Evolutionary conservation across 2,888 invertebrate species (phyloP).

Genomic region (Drosophila recens): DNA sequence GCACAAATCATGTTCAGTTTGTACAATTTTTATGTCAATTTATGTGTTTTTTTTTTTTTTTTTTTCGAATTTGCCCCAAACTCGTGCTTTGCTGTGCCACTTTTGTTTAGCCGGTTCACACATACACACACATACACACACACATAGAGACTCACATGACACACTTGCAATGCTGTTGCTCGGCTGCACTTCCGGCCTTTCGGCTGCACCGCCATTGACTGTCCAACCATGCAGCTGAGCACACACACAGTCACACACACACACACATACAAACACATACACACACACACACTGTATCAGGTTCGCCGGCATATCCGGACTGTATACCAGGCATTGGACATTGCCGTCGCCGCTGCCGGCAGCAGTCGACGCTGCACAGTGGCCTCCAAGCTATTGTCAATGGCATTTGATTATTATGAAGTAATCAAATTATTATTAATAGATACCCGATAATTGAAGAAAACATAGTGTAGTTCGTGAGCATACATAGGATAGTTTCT

Average conservation of each 20-base stretch:
- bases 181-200: constrained; percentile 77
- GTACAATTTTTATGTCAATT: constrained; percentile 78
- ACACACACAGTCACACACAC: constrained; percentile 16
- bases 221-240: constrained; percentile 66
- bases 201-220: constrained; percentile 72
- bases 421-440: too few relatives aligned
- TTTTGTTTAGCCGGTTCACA: constrained; percentile 62
- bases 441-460: too few relatives aligned
- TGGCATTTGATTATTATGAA: too few relatives aligned
- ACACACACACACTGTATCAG: constrained; percentile 54
- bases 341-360: constrained; percentile 33
- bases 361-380: constrained; percentile 35
- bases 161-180: constrained; percentile 66
- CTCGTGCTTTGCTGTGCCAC: constrained; percentile 48
- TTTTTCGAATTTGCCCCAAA: constrained; percentile 22
- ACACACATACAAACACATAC: constrained; percentile 17
- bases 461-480: too few relatives aligned
- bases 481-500: too few relatives aligned
- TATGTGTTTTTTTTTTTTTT: constrained; percentile 31
- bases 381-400: background rate
- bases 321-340: constrained; percentile 53
- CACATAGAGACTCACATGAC: constrained; percentile 25
- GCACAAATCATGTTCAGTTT: constrained; percentile 79
- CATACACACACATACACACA: constrained; percentile 14
- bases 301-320: constrained; percentile 66